These are phyloP conservation scores for Intellagama lesueurii DNA, from an alignment of 2,797 vertebrate genomes.

Conservation along the genomic window DNA sequence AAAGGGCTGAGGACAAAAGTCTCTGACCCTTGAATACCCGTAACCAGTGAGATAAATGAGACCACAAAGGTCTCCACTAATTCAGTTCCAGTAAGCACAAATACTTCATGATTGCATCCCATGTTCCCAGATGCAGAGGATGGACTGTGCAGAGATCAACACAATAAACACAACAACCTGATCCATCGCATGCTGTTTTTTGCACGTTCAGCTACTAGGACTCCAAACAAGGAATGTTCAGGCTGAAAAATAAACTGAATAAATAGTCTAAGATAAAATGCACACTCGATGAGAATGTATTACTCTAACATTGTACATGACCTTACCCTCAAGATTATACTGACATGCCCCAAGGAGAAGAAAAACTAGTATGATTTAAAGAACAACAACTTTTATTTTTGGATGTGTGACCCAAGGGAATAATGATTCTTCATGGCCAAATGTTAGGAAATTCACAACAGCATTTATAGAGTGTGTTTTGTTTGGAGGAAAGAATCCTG, in stretches of 20 bases:
- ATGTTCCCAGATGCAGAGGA: constrained; percentile 27
- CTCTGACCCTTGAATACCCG: constrained; percentile 52
- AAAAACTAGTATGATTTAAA: constrained; percentile 30
- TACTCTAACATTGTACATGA: constrained; percentile 39
- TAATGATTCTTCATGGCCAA: background rate
- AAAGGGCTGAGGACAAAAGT: constrained; percentile 12
- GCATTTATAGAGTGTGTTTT: background rate
- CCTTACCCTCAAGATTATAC: background rate
- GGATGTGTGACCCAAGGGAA: constrained; percentile 2
- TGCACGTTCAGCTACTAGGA: constrained; percentile 39
- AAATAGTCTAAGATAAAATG: constrained; percentile 28
- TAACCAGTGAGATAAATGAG: constrained; percentile 61
- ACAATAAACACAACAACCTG: constrained; percentile 43
- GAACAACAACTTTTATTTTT: constrained; percentile 1
- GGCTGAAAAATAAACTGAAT: constrained; percentile 9
- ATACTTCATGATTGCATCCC: constrained; percentile 50
- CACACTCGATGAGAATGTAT: constrained; percentile 26
- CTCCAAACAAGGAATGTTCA: constrained; percentile 12
- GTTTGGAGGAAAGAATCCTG: background rate
- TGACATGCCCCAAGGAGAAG: background rate
- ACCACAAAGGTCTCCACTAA: constrained; percentile 43
- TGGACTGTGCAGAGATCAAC: constrained; percentile 26
- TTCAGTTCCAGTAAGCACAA: constrained; percentile 32
- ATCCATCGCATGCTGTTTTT: constrained; percentile 39
- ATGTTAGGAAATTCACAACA: background rate